These are phyloP conservation scores for Ascidia mentula DNA, from an alignment of 23 tunicate species.

Conservation along the genomic window DNA sequence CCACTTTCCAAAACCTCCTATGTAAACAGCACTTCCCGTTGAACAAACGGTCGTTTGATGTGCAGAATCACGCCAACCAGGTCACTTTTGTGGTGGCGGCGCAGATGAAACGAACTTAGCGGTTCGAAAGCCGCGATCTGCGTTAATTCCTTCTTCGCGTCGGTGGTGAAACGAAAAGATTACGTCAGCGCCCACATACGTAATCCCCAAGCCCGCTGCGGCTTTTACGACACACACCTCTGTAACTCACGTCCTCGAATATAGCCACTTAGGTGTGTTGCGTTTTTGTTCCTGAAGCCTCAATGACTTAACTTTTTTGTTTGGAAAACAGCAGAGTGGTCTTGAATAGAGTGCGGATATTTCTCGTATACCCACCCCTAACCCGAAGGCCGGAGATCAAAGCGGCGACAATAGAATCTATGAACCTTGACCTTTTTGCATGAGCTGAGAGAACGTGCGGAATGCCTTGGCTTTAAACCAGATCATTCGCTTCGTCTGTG, in stretches of 20 bases:
- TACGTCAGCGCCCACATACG: neutral
- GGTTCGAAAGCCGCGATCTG: neutral
- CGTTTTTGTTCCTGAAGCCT: too few relatives aligned
- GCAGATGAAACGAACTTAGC: neutral
- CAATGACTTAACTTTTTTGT: neutral
- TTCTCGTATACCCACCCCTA: neutral
- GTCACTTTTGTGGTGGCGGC: neutral
- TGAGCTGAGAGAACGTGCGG: neutral
- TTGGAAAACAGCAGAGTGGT: neutral
- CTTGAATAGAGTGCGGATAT: neutral
- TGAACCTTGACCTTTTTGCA: neutral
- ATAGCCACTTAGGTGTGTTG: too few relatives aligned
- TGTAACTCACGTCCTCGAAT: too few relatives aligned
- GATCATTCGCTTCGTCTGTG: neutral
- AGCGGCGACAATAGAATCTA: neutral
- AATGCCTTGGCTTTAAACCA: neutral
- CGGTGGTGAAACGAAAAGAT: neutral
- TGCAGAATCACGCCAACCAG: neutral
- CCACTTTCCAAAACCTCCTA: slow-evolving; percentile 1
- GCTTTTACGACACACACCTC: neutral
- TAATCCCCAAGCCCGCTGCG: neutral
- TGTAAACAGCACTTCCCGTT: slow-evolving; percentile 5
- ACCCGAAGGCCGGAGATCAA: neutral
- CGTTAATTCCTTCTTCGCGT: neutral
- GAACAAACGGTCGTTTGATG: slow-evolving; percentile 10